These are phyloP conservation scores for Myiopsitta monachus DNA, from an alignment of 2,113 vertebrate genomes.

Conservation along the genomic window DNA sequence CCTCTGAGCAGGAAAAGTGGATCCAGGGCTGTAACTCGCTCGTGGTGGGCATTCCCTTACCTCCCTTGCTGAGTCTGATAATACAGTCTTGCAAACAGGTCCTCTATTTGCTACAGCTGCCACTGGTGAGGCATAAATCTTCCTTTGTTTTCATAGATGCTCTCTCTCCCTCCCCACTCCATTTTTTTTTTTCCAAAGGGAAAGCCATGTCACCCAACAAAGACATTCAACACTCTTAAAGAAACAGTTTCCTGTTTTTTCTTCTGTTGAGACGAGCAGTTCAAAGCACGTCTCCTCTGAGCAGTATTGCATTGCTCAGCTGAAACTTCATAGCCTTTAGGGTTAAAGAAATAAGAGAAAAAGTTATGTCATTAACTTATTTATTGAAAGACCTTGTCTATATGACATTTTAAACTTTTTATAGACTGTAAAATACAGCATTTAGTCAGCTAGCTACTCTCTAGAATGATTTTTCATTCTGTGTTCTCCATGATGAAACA, in stretches of 20 bases:
- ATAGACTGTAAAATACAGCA: conserved; percentile 27
- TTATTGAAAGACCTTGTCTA: conserved; percentile 35
- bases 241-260: neutral
- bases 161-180: neutral
- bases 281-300: neutral
- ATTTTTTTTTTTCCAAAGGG: neutral
- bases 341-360: conserved; percentile 21
- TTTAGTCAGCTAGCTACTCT: conserved; percentile 29
- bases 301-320: neutral
- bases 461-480: neutral
- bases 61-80: neutral
- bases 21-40: neutral
- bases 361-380: conserved; percentile 42
- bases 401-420: conserved; percentile 38
- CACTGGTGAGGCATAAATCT: neutral
- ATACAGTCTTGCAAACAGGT: neutral
- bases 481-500: neutral
- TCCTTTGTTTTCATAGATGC: neutral
- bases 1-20: neutral
- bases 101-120: neutral
- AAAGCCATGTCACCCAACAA: neutral
- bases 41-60: neutral
- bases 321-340: conserved; percentile 20
- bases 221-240: neutral
- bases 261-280: neutral